A percentile compares a stretch with the other conserved stretches of the same genome.
Evolutionary conservation across 1,140 invertebrate species (phyloP).

Genomic region (Cydia amplana): DNA sequence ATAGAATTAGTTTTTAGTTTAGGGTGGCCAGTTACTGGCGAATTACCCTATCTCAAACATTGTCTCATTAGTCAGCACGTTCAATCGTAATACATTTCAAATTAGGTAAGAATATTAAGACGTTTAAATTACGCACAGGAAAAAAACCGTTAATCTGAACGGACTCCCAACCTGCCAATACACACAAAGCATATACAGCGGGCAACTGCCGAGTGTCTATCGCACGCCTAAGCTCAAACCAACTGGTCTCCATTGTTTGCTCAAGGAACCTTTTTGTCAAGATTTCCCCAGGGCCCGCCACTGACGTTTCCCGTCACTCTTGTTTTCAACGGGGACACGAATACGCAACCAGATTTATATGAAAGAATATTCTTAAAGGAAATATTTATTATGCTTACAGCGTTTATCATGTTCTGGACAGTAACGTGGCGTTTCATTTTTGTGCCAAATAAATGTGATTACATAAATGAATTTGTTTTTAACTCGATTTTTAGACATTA

Average conservation of each 20-base stretch:
- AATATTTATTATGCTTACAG: conserved; percentile 45
- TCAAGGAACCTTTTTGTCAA: conserved; percentile 64
- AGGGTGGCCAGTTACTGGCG: no score
- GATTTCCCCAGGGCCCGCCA: conserved; percentile 66
- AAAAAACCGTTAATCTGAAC: not conserved
- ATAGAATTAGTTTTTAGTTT: no score
- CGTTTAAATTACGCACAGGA: not conserved
- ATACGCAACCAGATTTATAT: conserved; percentile 54
- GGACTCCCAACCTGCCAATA: conserved; percentile 14
- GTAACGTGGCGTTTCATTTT: conserved; percentile 7
- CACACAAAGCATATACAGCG: not conserved
- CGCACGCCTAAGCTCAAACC: conserved; percentile 52
- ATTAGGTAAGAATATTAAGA: not conserved
- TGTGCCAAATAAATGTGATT: not conserved
- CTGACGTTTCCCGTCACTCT: conserved; percentile 51
- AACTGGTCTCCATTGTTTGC: conserved; percentile 61
- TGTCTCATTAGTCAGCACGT: no score
- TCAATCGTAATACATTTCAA: no score
- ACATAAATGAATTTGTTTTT: not conserved
- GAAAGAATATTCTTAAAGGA: conserved; percentile 43
- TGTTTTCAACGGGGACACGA: conserved; percentile 46
- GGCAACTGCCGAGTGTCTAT: not conserved
- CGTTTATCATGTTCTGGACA: conserved; percentile 15
- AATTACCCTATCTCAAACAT: no score
- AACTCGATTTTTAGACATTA: not conserved